Conservation (phyloP, 2,888 invertebrate species). For the Tipula confusa region DNA sequence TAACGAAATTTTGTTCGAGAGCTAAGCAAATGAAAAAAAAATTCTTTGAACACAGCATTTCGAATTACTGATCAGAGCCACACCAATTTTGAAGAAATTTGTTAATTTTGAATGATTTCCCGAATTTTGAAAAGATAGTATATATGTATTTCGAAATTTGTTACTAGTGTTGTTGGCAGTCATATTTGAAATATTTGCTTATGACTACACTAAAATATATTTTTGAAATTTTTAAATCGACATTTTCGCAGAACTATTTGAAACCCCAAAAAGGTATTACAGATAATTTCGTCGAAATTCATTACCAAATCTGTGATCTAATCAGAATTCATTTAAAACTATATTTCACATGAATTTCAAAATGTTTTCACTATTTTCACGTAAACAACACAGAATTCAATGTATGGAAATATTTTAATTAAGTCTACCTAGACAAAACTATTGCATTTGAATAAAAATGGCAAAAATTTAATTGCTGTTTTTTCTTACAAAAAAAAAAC, state of each 20-base stretch:
- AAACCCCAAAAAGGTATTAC: not conserved
- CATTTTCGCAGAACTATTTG: no score
- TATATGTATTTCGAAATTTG: no score
- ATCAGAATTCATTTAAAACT: not conserved
- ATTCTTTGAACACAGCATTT: no score
- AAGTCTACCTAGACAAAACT: not conserved
- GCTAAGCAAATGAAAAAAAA: no score
- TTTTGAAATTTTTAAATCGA: no score
- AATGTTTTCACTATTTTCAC: not conserved
- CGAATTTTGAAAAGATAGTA: no score
- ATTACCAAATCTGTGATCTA: not conserved
- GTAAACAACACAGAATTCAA: not conserved
- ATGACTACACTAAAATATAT: not conserved
- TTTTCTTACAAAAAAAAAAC: not conserved
- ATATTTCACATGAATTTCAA: not conserved
- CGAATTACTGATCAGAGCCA: no score
- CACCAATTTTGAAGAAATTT: no score
- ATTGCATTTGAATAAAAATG: not conserved
- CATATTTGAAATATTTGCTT: no score
- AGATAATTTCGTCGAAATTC: not conserved
- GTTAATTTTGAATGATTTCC: no score
- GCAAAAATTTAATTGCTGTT: not conserved
- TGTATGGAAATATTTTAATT: not conserved
- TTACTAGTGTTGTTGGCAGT: no score
- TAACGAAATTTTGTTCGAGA: no score